These are phyloP conservation scores for Amiota mariae DNA, from an alignment of 2,888 invertebrate genomes.

Conservation along the genomic window DNA sequence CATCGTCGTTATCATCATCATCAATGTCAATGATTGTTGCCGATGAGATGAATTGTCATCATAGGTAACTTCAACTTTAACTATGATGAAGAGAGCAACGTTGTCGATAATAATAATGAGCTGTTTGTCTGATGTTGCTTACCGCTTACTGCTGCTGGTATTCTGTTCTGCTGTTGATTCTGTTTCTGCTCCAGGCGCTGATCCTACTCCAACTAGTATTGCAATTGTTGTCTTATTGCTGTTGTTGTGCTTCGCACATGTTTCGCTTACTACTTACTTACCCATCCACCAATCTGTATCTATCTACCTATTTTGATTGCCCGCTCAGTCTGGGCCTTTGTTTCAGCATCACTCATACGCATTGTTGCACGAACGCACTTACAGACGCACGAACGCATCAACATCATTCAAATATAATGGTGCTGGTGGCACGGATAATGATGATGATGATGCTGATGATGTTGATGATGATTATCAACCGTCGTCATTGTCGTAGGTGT, in stretches of 20 bases:
- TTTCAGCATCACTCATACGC: slow-evolving; percentile 56
- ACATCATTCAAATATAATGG: too few relatives aligned
- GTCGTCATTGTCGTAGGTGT: slow-evolving; percentile 3
- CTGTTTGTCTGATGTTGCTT: slow-evolving; percentile 18
- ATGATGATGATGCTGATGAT: too few relatives aligned
- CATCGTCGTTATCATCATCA: slow-evolving; percentile 1
- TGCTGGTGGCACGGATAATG: too few relatives aligned
- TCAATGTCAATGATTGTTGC: background rate
- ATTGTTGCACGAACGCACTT: slow-evolving; percentile 42
- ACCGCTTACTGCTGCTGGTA: too few relatives aligned
- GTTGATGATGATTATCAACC: too few relatives aligned
- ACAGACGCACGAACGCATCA: too few relatives aligned
- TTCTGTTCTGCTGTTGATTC: too few relatives aligned
- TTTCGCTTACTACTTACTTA: background rate
- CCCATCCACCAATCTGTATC: slow-evolving; percentile 39
- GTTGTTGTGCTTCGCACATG: background rate
- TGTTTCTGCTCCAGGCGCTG: background rate
- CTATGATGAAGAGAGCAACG: background rate
- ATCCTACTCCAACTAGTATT: background rate
- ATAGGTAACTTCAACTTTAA: background rate
- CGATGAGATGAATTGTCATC: background rate
- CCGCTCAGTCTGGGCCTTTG: slow-evolving; percentile 39
- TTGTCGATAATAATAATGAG: slow-evolving; percentile 25
- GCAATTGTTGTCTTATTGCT: background rate
- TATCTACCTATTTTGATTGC: slow-evolving; percentile 37